These are phyloP conservation scores for Balaeniceps rex DNA, from an alignment of 2,113 vertebrate species.

Conservation along the genomic window DNA sequence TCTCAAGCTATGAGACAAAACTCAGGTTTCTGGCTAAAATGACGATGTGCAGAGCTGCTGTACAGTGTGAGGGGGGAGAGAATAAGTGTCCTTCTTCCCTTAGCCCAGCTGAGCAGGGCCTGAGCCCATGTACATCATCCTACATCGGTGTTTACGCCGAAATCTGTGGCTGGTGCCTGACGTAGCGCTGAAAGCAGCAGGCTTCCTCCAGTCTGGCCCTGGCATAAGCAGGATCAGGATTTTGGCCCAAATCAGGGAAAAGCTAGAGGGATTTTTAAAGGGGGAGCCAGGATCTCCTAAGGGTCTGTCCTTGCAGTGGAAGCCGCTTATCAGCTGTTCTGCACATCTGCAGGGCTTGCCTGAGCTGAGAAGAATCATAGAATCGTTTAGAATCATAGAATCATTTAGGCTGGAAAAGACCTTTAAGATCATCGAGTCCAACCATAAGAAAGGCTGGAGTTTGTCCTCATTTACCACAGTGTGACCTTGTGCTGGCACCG, in stretches of 20 bases:
- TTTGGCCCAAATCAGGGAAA: not conserved
- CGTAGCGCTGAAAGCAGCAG: not conserved
- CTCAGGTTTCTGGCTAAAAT: not conserved
- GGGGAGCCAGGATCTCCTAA: not conserved
- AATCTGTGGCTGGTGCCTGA: not conserved
- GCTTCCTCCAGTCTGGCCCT: not conserved
- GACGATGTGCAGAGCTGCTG: not conserved
- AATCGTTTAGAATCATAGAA: not conserved
- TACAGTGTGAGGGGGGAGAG: accelerated
- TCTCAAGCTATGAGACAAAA: not conserved
- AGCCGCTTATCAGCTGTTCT: not conserved
- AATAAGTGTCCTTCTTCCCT: not conserved
- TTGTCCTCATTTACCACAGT: not conserved
- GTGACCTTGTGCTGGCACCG: accelerated
- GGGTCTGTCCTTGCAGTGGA: not conserved
- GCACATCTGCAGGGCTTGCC: not conserved
- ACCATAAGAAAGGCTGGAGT: not conserved
- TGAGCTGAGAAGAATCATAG: not conserved
- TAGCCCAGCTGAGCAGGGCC: not conserved
- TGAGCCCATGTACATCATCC: not conserved
- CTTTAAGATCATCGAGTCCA: not conserved
- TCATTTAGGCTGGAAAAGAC: not conserved
- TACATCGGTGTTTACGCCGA: accelerated
- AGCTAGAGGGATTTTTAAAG: not conserved
- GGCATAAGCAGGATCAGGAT: not conserved